A percentile compares a stretch with the other conserved stretches of the same genome.
Conservation (phyloP, 1,140 invertebrate species). For the Drusus annulatus region DNA sequence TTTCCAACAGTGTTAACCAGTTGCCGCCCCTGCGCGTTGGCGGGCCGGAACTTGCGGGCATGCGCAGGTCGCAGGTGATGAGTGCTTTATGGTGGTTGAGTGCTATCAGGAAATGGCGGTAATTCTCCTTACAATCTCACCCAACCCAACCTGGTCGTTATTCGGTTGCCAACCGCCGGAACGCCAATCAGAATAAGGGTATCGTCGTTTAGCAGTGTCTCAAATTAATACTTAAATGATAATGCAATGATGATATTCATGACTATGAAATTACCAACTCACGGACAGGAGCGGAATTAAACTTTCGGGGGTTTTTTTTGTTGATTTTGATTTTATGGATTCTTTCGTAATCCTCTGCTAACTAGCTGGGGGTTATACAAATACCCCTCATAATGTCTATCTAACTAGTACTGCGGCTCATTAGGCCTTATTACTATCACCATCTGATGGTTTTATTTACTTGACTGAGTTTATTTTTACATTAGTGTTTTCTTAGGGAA, state of each 20-base stretch:
- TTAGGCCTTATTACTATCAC: no score
- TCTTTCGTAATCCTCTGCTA: no score
- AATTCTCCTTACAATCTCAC: not conserved
- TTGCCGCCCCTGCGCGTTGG: not conserved
- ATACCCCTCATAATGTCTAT: no score
- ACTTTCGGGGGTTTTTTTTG: no score
- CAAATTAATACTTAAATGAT: not conserved
- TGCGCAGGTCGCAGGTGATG: slow-evolving; percentile 8
- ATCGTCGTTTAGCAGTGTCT: no score
- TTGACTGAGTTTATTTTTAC: no score
- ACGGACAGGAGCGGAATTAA: not conserved
- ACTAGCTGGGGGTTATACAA: no score
- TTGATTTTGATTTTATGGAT: no score
- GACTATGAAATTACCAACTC: not conserved
- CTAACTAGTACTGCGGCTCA: no score
- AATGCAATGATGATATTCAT: not conserved
- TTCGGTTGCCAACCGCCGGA: not conserved
- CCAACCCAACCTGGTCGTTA: not conserved
- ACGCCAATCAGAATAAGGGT: not conserved
- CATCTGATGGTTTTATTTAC: no score
- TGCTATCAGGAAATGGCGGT: not conserved
- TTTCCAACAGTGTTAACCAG: not conserved
- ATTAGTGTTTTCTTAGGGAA: no score
- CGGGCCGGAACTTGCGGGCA: not conserved
- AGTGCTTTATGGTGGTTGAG: slow-evolving; percentile 22